Evolutionary conservation across 2,888 invertebrate species (phyloP).

Genomic region (Cantharis nigra): DNA sequence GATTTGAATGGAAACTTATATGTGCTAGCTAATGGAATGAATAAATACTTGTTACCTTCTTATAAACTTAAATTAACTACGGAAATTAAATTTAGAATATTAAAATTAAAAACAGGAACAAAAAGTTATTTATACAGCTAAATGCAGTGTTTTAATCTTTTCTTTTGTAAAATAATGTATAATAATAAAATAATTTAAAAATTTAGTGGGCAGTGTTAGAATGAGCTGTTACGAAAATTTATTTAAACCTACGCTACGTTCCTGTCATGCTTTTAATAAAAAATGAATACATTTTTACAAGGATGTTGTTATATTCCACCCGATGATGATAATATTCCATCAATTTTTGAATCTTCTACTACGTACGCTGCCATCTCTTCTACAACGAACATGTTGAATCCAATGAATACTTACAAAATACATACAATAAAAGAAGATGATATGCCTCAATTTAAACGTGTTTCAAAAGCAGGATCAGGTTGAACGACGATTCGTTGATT

Average conservation of each 20-base stretch:
- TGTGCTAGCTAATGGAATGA: slow-evolving; percentile 61
- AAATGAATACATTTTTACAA: slow-evolving; percentile 16
- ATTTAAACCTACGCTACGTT: slow-evolving; percentile 8
- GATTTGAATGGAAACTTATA: slow-evolving; percentile 68
- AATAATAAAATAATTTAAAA: neutral
- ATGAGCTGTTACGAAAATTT: slow-evolving; percentile 5
- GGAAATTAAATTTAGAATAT: slow-evolving; percentile 67
- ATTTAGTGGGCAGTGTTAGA: slow-evolving; percentile 5
- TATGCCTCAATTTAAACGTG: neutral
- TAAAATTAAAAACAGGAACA: slow-evolving; percentile 61
- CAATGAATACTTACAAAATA: neutral
- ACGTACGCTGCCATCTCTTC: neutral
- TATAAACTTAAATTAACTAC: slow-evolving; percentile 35
- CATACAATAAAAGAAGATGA: neutral
- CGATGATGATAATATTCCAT: neutral
- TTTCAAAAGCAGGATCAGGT: neutral
- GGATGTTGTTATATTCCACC: slow-evolving; percentile 16
- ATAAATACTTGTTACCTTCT: slow-evolving; percentile 16
- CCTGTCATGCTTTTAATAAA: slow-evolving; percentile 1
- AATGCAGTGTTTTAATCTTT: neutral
- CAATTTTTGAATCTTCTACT: neutral
- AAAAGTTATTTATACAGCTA: slow-evolving; percentile 63
- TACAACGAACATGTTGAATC: neutral
- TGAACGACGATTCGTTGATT: neutral
- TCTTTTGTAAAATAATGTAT: neutral